These are phyloP conservation scores for Trichosurus vulpecula DNA, from an alignment of 2,797 vertebrate genomes.

Conservation along the genomic window DNA sequence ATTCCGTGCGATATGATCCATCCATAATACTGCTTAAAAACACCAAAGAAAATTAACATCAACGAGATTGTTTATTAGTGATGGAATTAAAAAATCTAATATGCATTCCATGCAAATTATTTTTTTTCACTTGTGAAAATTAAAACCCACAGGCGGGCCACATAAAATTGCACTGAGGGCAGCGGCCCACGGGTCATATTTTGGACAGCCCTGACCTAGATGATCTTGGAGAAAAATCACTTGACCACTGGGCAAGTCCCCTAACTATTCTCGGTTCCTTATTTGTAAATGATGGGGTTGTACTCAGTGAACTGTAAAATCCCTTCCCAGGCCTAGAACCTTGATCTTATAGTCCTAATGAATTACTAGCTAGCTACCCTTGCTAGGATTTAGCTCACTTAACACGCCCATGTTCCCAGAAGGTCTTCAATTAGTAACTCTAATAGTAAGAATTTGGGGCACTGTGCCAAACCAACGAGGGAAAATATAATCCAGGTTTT, in stretches of 20 bases:
- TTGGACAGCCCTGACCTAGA: no score
- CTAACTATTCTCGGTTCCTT: background rate
- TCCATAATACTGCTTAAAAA: no score
- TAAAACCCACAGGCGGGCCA: no score
- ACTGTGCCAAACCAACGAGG: background rate
- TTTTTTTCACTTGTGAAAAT: no score
- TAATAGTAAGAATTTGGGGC: background rate
- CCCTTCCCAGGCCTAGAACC: background rate
- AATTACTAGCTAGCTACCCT: background rate
- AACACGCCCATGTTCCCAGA: background rate
- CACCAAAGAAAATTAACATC: no score
- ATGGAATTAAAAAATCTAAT: no score
- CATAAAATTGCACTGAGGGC: no score
- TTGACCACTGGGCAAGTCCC: background rate
- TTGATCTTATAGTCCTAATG: background rate
- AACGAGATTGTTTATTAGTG: no score
- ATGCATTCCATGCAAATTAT: no score
- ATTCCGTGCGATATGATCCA: no score
- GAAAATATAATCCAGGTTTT: background rate
- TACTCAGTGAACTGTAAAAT: background rate
- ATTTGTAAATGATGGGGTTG: background rate
- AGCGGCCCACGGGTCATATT: no score
- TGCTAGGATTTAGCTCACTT: background rate
- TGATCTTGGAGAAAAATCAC: background rate
- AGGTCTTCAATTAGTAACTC: background rate